phyloP scores from a whole-genome alignment of 2,113 vertebrate genomes.

The Eidolon helvum region DNA sequence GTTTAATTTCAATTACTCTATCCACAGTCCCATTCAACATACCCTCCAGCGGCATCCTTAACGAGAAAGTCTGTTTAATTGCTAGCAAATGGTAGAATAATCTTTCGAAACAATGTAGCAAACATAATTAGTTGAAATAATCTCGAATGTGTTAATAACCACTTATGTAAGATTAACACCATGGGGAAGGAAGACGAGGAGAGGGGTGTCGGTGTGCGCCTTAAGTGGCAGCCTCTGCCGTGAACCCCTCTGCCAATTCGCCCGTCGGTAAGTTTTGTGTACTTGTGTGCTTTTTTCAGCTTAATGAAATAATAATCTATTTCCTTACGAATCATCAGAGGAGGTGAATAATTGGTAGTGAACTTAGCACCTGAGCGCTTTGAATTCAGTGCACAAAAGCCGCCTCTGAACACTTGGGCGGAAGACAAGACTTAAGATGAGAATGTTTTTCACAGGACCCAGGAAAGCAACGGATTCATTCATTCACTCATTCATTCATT shows the following conservation, averaged over 20 bases:
- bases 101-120: conserved; percentile 67
- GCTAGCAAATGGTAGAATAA: conserved; percentile 48
- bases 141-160: conserved; percentile 53
- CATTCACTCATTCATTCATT: not conserved
- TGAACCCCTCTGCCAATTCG: not conserved
- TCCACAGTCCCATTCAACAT: not conserved
- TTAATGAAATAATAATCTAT: not conserved
- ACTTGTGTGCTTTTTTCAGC: not conserved
- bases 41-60: not conserved
- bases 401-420: not conserved
- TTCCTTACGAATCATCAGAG: not conserved
- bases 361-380: not conserved
- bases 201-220: fast-evolving
- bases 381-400: not conserved
- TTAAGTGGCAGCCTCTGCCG: not conserved
- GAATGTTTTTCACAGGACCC: not conserved
- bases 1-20: not conserved
- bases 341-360: not conserved
- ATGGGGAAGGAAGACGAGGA: not conserved
- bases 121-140: conserved; percentile 69
- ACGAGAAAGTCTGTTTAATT: conserved; percentile 51
- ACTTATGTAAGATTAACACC: conserved; percentile 49
- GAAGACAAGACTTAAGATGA: not conserved
- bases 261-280: not conserved
- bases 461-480: not conserved